phyloP scores from a whole-genome alignment of 1,140 invertebrate genomes.

The Marisa cornuarietis region DNA sequence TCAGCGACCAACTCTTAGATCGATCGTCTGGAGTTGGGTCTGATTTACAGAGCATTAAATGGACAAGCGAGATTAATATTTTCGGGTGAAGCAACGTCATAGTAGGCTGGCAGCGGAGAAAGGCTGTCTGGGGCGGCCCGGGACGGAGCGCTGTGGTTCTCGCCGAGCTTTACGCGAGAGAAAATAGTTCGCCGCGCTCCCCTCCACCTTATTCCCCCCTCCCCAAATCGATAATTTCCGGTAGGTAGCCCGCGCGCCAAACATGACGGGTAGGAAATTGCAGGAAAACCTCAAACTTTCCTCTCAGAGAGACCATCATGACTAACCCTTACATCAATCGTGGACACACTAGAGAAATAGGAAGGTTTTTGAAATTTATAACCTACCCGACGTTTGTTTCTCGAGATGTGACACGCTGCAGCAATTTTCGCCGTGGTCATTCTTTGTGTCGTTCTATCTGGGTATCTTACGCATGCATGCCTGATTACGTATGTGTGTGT shows the following conservation, averaged over 20 bases:
- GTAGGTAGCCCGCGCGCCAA: slow-evolving; percentile 11
- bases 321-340: no score
- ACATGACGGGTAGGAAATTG: slow-evolving; percentile 26
- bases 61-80: neutral
- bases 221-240: slow-evolving; percentile 10
- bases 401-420: no score
- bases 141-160: no score
- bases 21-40: neutral
- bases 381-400: no score
- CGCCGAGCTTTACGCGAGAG: neutral
- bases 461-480: no score
- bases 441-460: no score
- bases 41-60: neutral
- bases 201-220: neutral
- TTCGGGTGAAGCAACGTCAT: neutral
- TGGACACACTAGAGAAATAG: no score
- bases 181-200: slow-evolving; percentile 14
- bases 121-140: no score
- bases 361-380: no score
- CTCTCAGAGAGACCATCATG: neutral
- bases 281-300: slow-evolving; percentile 23
- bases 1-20: no score
- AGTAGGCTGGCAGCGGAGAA: neutral
- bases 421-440: no score
- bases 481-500: no score